Evolutionary conservation across 23 tunicate species (phyloP).

Genomic region (Clavelina lepadiformis): DNA sequence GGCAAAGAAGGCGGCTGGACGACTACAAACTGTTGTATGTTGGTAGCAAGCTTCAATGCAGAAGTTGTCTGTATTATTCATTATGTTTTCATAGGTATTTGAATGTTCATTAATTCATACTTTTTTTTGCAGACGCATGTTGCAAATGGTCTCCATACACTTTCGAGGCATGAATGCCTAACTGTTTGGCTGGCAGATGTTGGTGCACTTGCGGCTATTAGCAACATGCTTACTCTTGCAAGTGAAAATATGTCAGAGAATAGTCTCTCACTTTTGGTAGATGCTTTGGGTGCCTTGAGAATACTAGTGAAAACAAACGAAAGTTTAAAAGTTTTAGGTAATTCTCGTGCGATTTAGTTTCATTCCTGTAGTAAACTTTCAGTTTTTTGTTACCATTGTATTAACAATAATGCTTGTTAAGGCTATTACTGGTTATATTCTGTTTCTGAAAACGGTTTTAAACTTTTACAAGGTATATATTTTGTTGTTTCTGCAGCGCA

Average conservation of each 20-base stretch:
- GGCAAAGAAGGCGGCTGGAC: slow-evolving; percentile 25
- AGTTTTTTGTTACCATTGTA: neutral
- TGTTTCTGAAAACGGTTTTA: too few relatives aligned
- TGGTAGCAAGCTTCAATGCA: too few relatives aligned
- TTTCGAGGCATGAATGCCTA: slow-evolving; percentile 44
- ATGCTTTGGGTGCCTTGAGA: slow-evolving; percentile 50
- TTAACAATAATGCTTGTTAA: too few relatives aligned
- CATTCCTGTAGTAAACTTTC: neutral
- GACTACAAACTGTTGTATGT: too few relatives aligned
- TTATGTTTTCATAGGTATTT: too few relatives aligned
- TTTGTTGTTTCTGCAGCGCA: too few relatives aligned
- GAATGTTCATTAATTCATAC: too few relatives aligned
- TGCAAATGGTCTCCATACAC: slow-evolving; percentile 52
- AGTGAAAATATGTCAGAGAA: neutral
- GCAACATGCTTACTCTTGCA: slow-evolving; percentile 24
- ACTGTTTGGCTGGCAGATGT: slow-evolving; percentile 55
- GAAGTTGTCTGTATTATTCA: too few relatives aligned
- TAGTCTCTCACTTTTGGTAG: slow-evolving; percentile 4
- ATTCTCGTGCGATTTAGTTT: neutral
- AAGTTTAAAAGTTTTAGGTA: slow-evolving; percentile 58
- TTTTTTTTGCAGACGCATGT: slow-evolving; percentile 44
- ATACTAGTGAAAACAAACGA: slow-evolving; percentile 65
- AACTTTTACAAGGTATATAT: too few relatives aligned
- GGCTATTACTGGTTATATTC: too few relatives aligned
- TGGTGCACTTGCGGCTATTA: slow-evolving; percentile 47